These are phyloP conservation scores for Drosophila niveifrons DNA, from an alignment of 2,888 invertebrate species.

Conservation along the genomic window DNA sequence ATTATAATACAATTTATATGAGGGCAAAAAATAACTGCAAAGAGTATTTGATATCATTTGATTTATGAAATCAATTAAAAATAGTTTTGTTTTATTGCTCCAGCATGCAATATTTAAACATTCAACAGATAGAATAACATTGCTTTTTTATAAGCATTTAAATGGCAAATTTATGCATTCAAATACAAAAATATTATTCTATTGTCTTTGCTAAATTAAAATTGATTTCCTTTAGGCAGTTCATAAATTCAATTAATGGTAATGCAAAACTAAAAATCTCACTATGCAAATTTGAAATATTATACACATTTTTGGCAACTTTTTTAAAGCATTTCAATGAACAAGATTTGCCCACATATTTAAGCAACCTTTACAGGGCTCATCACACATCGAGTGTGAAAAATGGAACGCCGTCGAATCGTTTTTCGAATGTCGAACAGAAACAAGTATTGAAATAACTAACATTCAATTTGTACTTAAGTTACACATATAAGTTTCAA, in stretches of 20 bases:
- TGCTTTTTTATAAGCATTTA: background rate
- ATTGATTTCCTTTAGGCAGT: too few relatives aligned
- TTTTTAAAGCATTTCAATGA: background rate
- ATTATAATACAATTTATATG: background rate
- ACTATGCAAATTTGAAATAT: too few relatives aligned
- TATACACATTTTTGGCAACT: background rate
- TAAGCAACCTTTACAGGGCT: background rate
- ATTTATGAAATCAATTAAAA: background rate
- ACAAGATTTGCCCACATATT: constrained; percentile 11
- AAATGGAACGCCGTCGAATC: constrained; percentile 20
- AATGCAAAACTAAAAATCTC: background rate
- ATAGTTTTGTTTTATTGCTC: background rate
- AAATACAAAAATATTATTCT: background rate
- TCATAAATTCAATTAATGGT: background rate
- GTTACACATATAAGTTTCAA: constrained; percentile 59
- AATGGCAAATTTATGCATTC: background rate
- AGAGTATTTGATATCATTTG: background rate
- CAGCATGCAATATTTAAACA: too few relatives aligned
- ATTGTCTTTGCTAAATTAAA: background rate
- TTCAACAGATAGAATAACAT: background rate
- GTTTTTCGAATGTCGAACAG: constrained; percentile 16
- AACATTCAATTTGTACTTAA: constrained; percentile 78
- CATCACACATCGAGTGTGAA: constrained; percentile 14
- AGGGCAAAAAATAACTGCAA: background rate
- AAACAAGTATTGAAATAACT: constrained; percentile 71